Evolutionary conservation across 2,888 invertebrate species (phyloP), one percentile per base, ranked within the genome.

Genomic region (Diadegma fenestrale): DNA sequence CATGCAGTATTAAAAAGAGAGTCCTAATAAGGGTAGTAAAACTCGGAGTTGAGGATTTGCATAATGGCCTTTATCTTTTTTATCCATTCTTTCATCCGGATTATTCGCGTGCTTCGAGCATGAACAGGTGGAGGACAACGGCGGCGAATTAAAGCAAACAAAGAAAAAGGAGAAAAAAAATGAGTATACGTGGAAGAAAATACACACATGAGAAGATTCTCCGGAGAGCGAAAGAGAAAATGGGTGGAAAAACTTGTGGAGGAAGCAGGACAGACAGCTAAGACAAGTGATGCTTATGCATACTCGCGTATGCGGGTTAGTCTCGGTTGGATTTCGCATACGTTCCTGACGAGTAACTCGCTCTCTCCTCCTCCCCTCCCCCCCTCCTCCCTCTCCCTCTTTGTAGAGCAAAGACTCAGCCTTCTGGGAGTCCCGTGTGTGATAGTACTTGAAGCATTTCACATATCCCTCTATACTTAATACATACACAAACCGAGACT

Each of bases 191-290:
- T 41, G 61, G 80, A 83, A 86, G 83, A 86, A 83, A 86, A 86
- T 83, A 64, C 86, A 86, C 83, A 83, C 83, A 86, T 86, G 85
- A 82, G 83, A 83, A 80, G 80, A 80, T 86, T 80, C 83, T 83
- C 86, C 80, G 68, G 86, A 83, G 83, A 80, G 86, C 76, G 81
- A 71, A 72, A 61, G 68, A 63, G 68, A 61, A 69, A 69, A 61
- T 78, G n/a, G 33, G 51, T 54, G 58, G 72, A 37, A 45, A 51
- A 78, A 72, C 58, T 64, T 45, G 66, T 19, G 43, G 41, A 71
- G 71, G 26, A 80, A 81, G 43, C 66, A 73, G 76, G 76, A 85
- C 76, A 77, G 80, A 82, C 63, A 85, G 80, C 82, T 82, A 85
- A 87, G 84, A 84, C 82, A 84, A 81, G 84, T 80, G 84, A 81